Evolutionary conservation across 2,888 invertebrate genomes (phyloP).

Genomic region (Parochlus steinenii): DNA sequence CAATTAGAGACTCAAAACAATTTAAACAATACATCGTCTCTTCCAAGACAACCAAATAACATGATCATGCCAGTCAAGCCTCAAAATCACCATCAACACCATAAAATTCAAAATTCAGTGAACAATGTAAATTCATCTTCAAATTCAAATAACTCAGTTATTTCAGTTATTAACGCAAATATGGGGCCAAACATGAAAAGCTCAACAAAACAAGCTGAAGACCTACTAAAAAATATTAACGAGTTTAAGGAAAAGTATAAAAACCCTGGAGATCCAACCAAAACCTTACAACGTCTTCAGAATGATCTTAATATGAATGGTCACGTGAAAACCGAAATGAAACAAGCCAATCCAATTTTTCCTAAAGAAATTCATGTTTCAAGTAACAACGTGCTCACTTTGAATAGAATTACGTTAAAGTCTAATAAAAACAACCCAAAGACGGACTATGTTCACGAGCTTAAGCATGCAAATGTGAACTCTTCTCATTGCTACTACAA

Average conservation of each 20-base stretch:
- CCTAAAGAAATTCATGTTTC: conserved; percentile 11
- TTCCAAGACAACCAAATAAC: conserved; percentile 13
- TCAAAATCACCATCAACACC: conserved; percentile 8
- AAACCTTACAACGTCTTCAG: conserved; percentile 14
- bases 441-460: conserved; percentile 27
- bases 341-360: conserved; percentile 9
- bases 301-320: conserved; percentile 13
- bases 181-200: too few species aligned
- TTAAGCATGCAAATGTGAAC: conserved; percentile 19
- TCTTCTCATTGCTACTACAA: conserved; percentile 21
- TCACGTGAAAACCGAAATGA: neutral
- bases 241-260: conserved; percentile 47
- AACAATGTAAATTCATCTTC: too few species aligned
- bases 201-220: conserved; percentile 33
- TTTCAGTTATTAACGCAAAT: conserved; percentile 17
- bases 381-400: conserved; percentile 13
- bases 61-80: conserved; percentile 14
- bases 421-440: conserved; percentile 16
- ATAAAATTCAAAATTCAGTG: conserved; percentile 9
- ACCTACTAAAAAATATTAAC: conserved; percentile 41
- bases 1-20: conserved; percentile 44
- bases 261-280: conserved; percentile 32
- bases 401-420: conserved; percentile 16
- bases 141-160: conserved; percentile 17
- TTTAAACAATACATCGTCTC: conserved; percentile 15